phyloP scores from a whole-genome alignment of 2,113 vertebrate species.

The Nycticryphes semicollaris region DNA sequence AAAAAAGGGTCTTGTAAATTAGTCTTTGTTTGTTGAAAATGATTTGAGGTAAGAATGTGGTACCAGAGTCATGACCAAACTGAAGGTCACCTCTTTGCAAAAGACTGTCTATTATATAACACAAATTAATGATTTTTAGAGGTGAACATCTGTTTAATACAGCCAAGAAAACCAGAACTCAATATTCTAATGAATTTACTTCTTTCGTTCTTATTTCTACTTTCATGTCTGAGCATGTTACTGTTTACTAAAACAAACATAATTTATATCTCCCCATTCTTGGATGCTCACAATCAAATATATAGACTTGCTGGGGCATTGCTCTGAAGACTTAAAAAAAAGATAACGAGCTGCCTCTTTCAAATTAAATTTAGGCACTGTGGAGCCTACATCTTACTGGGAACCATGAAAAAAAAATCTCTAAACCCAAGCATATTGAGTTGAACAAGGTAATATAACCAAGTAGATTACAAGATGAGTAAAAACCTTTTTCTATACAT shows the following conservation, averaged over 20 bases:
- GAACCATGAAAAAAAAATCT: neutral
- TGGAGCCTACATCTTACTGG: neutral
- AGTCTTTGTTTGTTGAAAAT: neutral
- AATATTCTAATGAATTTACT: neutral
- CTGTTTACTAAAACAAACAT: slow-evolving; percentile 54
- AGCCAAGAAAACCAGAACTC: neutral
- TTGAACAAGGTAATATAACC: neutral
- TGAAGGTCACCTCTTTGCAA: neutral
- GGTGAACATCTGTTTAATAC: neutral
- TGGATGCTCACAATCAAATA: neutral
- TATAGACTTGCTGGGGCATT: slow-evolving; percentile 13
- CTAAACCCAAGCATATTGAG: neutral
- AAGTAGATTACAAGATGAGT: neutral
- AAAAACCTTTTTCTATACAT: neutral
- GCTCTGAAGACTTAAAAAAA: neutral
- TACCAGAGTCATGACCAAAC: neutral
- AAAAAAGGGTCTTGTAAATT: neutral
- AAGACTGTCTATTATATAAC: neutral
- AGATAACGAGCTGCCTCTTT: neutral
- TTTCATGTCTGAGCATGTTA: slow-evolving; percentile 37
- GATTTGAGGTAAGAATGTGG: neutral
- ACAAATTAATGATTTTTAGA: neutral
- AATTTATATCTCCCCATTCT: neutral
- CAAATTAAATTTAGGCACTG: neutral
- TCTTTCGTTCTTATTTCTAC: neutral